These are phyloP conservation scores for Idris sp. DNA, from an alignment of 1,140 invertebrate genomes.

Conservation along the genomic window DNA sequence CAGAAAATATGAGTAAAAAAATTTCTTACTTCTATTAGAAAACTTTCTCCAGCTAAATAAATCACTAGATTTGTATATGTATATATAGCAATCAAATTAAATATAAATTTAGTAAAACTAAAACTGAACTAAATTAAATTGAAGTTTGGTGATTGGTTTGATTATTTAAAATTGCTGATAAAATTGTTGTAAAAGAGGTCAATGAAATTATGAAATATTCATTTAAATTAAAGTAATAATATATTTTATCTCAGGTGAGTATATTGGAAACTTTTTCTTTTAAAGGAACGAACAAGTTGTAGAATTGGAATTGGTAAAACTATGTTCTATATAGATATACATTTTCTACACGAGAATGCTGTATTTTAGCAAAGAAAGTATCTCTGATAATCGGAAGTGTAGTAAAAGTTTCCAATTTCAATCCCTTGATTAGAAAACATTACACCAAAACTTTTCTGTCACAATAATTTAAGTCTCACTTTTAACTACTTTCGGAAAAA, in stretches of 20 bases:
- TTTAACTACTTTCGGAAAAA: no score
- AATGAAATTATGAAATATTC: no score
- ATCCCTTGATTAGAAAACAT: constrained; percentile 14
- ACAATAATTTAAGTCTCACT: neutral
- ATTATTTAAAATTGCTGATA: no score
- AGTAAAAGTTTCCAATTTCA: constrained; percentile 27
- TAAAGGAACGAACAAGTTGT: constrained; percentile 30
- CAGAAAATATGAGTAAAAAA: no score
- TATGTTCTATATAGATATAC: constrained; percentile 9
- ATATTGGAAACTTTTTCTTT: constrained; percentile 27
- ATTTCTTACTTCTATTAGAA: no score
- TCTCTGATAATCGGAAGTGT: constrained; percentile 8
- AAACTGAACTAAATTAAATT: no score
- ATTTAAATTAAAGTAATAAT: constrained; percentile 16
- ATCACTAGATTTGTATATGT: no score
- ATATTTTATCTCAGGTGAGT: constrained; percentile 13
- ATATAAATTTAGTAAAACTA: no score
- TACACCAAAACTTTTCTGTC: neutral
- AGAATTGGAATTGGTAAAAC: constrained; percentile 23
- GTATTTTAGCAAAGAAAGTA: constrained; percentile 26
- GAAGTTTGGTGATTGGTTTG: no score
- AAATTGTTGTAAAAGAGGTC: no score
- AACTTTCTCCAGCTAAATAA: no score
- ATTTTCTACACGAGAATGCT: constrained; percentile 6
- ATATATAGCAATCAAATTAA: no score